phyloP scores from a whole-genome alignment of 2,797 vertebrate genomes.

The Glossophaga mutica region DNA sequence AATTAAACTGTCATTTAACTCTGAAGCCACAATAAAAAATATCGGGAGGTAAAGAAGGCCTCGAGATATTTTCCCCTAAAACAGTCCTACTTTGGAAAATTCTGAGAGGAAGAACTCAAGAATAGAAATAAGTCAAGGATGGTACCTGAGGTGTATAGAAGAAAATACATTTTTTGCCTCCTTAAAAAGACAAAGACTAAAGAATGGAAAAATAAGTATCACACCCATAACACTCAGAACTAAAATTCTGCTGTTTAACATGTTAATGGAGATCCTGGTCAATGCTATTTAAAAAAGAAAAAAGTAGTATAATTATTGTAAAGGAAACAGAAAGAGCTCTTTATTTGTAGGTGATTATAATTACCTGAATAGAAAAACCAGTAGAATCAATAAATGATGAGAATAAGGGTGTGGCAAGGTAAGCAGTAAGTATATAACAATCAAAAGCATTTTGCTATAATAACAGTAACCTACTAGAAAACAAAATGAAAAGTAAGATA shows the following conservation, averaged over 20 bases:
- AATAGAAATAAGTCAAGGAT: conserved; percentile 6
- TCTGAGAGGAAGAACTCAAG: not conserved
- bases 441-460: not conserved
- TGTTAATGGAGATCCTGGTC: not conserved
- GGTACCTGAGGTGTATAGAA: not conserved
- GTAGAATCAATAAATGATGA: not conserved
- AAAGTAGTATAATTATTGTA: not conserved
- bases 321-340: not conserved
- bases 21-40: not conserved
- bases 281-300: not conserved
- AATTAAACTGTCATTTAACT: not conserved
- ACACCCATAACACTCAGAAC: not conserved
- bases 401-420: not conserved
- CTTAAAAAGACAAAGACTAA: conserved; percentile 30
- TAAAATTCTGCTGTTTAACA: not conserved
- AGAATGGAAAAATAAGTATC: not conserved
- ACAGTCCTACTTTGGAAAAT: not conserved
- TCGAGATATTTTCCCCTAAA: not conserved
- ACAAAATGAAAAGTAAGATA: not conserved
- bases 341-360: not conserved
- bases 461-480: not conserved
- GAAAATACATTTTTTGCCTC: not conserved
- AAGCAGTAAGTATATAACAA: not conserved
- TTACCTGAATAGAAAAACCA: not conserved
- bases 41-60: not conserved